phyloP scores from a whole-genome alignment of 2,113 vertebrate species.

The Empidonax alnorum region DNA sequence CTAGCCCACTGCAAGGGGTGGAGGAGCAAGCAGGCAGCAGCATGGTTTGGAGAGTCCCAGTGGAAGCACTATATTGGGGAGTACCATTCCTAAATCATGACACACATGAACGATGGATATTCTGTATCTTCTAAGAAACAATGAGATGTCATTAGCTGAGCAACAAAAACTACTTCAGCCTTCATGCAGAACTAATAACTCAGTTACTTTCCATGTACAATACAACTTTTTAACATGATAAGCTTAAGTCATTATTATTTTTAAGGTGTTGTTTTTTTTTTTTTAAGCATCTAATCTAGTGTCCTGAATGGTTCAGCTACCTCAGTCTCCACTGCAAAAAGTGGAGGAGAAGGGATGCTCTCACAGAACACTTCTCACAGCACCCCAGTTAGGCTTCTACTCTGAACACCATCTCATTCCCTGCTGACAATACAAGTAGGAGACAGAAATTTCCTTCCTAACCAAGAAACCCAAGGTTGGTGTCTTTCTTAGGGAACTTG shows the following conservation, averaged over 20 bases:
- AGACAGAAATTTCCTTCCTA: neutral
- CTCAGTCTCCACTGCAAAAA: neutral
- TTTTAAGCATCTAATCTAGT: neutral
- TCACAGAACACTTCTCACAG: accelerated
- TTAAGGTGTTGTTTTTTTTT: neutral
- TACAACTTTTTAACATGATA: neutral
- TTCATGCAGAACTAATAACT: neutral
- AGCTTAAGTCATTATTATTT: neutral
- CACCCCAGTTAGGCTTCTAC: neutral
- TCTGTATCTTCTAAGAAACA: neutral
- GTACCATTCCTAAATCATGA: neutral
- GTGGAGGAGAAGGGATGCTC: accelerated
- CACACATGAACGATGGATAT: neutral
- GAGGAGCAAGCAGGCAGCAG: neutral
- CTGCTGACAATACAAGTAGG: neutral
- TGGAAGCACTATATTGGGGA: neutral
- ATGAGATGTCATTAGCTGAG: neutral
- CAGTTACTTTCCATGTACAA: neutral
- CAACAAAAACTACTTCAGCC: neutral
- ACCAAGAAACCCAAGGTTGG: neutral
- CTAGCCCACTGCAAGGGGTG: neutral
- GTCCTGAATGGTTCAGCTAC: neutral
- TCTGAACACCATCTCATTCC: neutral
- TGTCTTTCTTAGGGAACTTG: neutral
- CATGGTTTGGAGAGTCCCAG: neutral